A percentile compares a stretch with the other conserved stretches of the same genome.
phyloP scores from a whole-genome alignment of 2,113 vertebrate species.

The Vicugna pacos region DNA sequence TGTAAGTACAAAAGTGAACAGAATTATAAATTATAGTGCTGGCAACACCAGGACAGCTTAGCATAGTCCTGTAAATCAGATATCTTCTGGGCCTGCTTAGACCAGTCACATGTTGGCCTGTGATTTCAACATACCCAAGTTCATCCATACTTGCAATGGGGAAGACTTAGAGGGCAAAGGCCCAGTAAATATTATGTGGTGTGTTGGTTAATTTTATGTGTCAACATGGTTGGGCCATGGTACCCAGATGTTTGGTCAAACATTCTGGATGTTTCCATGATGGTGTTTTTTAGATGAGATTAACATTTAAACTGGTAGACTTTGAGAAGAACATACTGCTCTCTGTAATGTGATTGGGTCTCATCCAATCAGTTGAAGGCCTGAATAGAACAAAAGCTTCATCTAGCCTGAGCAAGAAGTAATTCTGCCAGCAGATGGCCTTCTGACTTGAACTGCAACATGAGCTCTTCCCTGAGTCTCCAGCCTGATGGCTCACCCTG shows the following conservation, averaged over 20 bases:
- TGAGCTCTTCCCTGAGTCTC: not conserved
- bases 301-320: constrained; percentile 13
- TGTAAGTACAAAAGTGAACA: not conserved
- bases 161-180: not conserved
- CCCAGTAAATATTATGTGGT: not conserved
- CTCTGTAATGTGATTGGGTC: not conserved
- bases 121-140: not conserved
- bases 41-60: not conserved
- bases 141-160: not conserved
- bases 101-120: not conserved
- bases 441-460: not conserved
- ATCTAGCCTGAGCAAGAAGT: not conserved
- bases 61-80: not conserved
- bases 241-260: not conserved
- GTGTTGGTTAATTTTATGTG: constrained; percentile 5
- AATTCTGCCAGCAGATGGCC: not conserved
- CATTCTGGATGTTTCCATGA: constrained; percentile 30
- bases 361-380: not conserved
- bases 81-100: not conserved
- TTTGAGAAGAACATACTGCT: not conserved
- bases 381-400: not conserved
- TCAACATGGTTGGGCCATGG: not conserved
- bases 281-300: not conserved
- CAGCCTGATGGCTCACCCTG: not conserved
- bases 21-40: not conserved